phyloP scores from a whole-genome alignment of 2,888 invertebrate genomes.

The Chloromyia formosa region DNA sequence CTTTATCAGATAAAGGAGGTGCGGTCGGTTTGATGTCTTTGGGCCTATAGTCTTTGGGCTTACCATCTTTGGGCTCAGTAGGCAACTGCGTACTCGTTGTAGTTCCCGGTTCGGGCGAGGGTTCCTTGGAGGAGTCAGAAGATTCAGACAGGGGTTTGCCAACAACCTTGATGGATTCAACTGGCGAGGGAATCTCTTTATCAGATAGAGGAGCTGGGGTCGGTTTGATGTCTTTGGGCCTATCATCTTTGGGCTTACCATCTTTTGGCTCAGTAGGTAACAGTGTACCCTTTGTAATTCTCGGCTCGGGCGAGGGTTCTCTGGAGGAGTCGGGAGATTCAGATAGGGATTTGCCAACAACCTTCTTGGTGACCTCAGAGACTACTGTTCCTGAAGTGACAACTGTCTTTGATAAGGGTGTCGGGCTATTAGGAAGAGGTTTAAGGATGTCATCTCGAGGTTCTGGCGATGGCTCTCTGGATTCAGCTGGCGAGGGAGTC shows the following conservation, averaged over 20 bases:
- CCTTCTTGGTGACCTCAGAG: not conserved
- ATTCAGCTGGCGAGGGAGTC: too few relatives aligned
- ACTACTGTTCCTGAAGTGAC: slow-evolving; percentile 36
- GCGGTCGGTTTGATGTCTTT: too few relatives aligned
- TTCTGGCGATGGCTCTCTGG: not conserved
- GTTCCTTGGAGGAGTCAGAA: too few relatives aligned
- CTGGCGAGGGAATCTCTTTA: not conserved
- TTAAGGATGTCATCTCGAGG: not conserved
- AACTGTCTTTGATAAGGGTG: not conserved
- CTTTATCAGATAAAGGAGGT: too few relatives aligned
- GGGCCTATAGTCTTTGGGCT: too few relatives aligned
- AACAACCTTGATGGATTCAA: not conserved
- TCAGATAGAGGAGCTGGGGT: not conserved
- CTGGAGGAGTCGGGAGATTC: not conserved
- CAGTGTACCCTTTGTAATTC: not conserved
- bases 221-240: not conserved
- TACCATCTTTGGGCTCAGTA: too few relatives aligned
- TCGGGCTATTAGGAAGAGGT: not conserved
- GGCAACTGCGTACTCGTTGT: too few relatives aligned
- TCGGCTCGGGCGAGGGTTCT: not conserved
- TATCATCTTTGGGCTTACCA: not conserved
- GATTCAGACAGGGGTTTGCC: not conserved
- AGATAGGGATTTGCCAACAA: not conserved
- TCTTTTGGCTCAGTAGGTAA: not conserved
- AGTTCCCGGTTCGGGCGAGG: too few relatives aligned